These are phyloP conservation scores for Heliconius himera DNA, from an alignment of 1,140 invertebrate genomes.

Conservation along the genomic window DNA sequence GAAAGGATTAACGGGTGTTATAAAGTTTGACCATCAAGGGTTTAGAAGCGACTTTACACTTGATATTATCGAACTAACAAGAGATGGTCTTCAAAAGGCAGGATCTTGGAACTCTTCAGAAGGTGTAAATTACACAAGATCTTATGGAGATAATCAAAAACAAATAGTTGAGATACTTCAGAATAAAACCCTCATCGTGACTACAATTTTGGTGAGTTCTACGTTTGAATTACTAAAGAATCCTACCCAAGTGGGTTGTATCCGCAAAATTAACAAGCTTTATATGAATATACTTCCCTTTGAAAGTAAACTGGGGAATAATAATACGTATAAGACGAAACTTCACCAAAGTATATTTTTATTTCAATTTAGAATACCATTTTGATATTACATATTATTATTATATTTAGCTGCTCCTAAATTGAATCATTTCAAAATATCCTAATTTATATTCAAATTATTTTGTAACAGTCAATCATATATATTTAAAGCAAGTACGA, in stretches of 20 bases:
- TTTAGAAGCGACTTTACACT: conserved; percentile 95
- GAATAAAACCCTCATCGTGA: conserved; percentile 96
- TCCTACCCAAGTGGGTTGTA: conserved; percentile 13
- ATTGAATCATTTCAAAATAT: neutral
- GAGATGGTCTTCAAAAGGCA: conserved; percentile 90
- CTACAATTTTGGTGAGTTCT: conserved; percentile 92
- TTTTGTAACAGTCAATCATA: neutral
- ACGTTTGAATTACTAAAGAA: conserved; percentile 15
- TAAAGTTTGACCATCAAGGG: conserved; percentile 97
- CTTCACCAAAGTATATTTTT: neutral
- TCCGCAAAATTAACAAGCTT: conserved; percentile 23
- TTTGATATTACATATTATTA: neutral
- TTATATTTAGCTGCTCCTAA: neutral
- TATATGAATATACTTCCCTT: conserved; percentile 20
- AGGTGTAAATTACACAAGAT: conserved; percentile 94
- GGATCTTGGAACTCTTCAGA: conserved; percentile 94
- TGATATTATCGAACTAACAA: conserved; percentile 93
- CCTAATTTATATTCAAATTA: neutral
- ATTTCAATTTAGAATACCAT: neutral
- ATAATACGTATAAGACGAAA: conserved; percentile 16
- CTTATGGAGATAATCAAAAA: conserved; percentile 90
- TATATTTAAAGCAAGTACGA: neutral
- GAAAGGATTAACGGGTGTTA: conserved; percentile 94
- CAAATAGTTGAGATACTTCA: conserved; percentile 93
- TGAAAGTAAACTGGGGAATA: conserved; percentile 25